Conservation (phyloP, 2,888 invertebrate species). For the Strigamia crassipes region DNA sequence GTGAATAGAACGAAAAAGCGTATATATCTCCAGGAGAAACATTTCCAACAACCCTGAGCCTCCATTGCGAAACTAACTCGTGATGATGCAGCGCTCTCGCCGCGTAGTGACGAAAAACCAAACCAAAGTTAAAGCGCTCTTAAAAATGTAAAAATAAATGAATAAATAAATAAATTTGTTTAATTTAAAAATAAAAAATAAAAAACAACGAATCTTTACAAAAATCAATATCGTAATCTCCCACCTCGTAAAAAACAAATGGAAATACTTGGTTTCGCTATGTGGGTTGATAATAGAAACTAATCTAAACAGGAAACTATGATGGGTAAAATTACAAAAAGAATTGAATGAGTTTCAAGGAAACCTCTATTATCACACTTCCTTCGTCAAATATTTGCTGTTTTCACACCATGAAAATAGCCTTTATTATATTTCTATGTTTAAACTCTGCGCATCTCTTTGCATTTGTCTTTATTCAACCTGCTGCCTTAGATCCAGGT, state of each 20-base stretch:
- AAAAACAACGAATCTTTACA: too few relatives aligned
- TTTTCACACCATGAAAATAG: background rate
- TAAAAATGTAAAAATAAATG: background rate
- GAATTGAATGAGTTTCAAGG: background rate
- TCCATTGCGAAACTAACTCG: constrained; percentile 12
- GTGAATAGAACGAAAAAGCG: background rate
- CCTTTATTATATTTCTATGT: background rate
- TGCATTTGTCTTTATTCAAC: background rate
- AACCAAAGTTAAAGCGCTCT: background rate
- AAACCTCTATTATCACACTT: background rate
- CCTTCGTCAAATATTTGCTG: background rate
- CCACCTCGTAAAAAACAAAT: background rate
- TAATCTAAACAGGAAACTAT: background rate
- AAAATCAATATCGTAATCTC: too few relatives aligned
- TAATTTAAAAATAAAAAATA: too few relatives aligned
- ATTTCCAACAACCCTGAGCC: background rate
- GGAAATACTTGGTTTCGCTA: background rate
- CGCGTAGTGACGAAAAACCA: background rate
- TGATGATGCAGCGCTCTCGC: background rate
- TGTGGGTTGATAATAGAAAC: background rate
- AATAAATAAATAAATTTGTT: background rate
- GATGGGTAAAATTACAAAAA: background rate
- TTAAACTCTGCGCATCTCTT: background rate
- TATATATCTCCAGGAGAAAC: background rate
- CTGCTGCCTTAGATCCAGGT: constrained; percentile 21